Conservation (phyloP, 2,888 invertebrate genomes). For the Athalia rosae region DNA sequence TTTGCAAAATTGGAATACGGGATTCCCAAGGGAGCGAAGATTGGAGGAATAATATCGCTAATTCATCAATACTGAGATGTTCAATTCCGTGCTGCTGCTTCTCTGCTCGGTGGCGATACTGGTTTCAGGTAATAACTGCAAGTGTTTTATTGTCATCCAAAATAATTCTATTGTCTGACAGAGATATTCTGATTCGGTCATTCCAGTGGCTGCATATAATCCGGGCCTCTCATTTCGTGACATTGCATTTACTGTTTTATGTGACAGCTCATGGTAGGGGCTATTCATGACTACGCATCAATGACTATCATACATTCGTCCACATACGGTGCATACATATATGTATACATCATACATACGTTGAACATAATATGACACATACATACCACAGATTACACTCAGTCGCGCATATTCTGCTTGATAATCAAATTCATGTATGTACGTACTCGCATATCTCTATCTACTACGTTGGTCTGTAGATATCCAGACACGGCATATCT, state of each 20-base stretch:
- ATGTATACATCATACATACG: neutral
- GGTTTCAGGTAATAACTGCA: slow-evolving; percentile 54
- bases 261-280: slow-evolving; percentile 18
- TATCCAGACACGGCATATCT: no score
- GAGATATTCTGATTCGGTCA: neutral
- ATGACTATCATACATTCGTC: neutral
- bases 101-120: slow-evolving; percentile 54
- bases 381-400: no score
- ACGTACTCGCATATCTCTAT: no score
- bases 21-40: neutral
- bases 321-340: slow-evolving; percentile 18
- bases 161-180: no score
- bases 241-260: slow-evolving; percentile 46
- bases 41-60: no score
- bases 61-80: slow-evolving; percentile 50
- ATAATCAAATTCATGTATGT: no score
- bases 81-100: slow-evolving; percentile 52
- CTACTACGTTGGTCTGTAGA: no score
- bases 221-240: slow-evolving; percentile 47
- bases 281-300: neutral
- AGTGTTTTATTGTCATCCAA: no score
- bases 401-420: no score
- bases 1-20: slow-evolving; percentile 3
- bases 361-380: no score
- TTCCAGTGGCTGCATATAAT: slow-evolving; percentile 36